These are phyloP conservation scores for Cylindroiulus punctatus DNA, from an alignment of 2,888 invertebrate species.

Conservation along the genomic window DNA sequence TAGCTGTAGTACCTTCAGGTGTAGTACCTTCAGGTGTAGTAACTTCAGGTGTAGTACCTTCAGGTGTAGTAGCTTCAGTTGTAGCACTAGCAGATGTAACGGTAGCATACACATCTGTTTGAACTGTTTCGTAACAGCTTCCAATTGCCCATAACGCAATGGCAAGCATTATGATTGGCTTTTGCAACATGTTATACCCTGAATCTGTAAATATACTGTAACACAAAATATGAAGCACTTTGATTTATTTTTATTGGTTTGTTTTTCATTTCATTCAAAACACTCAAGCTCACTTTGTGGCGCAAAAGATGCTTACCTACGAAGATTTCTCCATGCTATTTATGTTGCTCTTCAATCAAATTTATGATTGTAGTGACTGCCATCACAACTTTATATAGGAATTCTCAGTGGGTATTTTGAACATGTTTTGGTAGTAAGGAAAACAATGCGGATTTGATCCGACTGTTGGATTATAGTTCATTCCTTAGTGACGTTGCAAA, in stretches of 20 bases:
- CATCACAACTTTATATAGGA: not conserved
- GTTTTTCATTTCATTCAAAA: too few species aligned
- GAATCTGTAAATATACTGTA: not conserved
- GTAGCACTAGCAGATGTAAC: too few species aligned
- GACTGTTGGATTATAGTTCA: not conserved
- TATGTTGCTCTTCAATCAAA: not conserved
- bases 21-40: too few species aligned
- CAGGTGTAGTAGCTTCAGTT: too few species aligned
- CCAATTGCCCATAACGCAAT: not conserved
- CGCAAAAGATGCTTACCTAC: not conserved
- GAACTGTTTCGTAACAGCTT: not conserved
- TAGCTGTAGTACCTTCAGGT: too few species aligned
- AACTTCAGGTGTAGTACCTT: too few species aligned
- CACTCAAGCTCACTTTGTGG: too few species aligned
- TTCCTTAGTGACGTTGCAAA: not conserved
- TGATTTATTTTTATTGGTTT: too few species aligned
- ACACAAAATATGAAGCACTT: too few species aligned
- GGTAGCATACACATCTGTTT: too few species aligned
- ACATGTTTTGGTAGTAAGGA: not conserved
- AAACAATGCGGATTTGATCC: not conserved
- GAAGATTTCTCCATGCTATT: not conserved
- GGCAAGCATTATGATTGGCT: not conserved
- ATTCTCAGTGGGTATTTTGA: not conserved
- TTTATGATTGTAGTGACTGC: not conserved
- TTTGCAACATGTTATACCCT: not conserved